These are phyloP conservation scores for Liparis tanakae DNA, from an alignment of 2,797 vertebrate species.

Conservation along the genomic window DNA sequence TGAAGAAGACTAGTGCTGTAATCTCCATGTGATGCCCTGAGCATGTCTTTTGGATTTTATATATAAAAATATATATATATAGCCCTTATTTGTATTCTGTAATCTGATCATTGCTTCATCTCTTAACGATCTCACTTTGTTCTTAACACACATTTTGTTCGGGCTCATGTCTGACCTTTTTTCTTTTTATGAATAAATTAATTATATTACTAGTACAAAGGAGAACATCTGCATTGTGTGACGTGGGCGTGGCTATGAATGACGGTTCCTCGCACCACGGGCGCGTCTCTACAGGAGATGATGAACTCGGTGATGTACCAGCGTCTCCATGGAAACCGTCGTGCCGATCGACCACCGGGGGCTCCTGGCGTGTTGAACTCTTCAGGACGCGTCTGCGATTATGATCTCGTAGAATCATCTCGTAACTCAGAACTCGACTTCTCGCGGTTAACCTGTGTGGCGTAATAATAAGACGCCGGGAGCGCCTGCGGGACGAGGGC, in stretches of 20 bases:
- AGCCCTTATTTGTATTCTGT: constrained; percentile 26
- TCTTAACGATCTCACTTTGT: constrained; percentile 26
- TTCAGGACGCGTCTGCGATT: constrained; percentile 1
- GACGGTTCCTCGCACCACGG: not conserved
- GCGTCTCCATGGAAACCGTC: not conserved
- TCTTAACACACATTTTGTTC: constrained; percentile 24
- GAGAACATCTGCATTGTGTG: constrained; percentile 8
- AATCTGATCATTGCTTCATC: constrained; percentile 56
- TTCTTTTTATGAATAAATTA: constrained; percentile 60
- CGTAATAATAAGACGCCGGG: too few species aligned
- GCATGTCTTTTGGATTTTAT: constrained; percentile 29
- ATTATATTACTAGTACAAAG: constrained; percentile 24
- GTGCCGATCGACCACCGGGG: not conserved
- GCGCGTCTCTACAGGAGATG: not conserved
- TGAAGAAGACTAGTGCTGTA: constrained; percentile 31
- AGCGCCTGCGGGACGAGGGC: too few species aligned
- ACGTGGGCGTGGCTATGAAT: constrained; percentile 3
- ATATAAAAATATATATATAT: not conserved
- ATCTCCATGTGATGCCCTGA: constrained; percentile 14
- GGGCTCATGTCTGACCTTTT: constrained; percentile 37
- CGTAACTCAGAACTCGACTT: constrained; percentile 22
- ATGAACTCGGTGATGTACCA: not conserved
- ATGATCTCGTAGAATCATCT: constrained; percentile 13
- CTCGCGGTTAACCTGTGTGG: too few species aligned
- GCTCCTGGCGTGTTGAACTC: constrained; percentile 23